Evolutionary conservation across 2,888 invertebrate species (phyloP).

Genomic region (Cataglyphis cursor): DNA sequence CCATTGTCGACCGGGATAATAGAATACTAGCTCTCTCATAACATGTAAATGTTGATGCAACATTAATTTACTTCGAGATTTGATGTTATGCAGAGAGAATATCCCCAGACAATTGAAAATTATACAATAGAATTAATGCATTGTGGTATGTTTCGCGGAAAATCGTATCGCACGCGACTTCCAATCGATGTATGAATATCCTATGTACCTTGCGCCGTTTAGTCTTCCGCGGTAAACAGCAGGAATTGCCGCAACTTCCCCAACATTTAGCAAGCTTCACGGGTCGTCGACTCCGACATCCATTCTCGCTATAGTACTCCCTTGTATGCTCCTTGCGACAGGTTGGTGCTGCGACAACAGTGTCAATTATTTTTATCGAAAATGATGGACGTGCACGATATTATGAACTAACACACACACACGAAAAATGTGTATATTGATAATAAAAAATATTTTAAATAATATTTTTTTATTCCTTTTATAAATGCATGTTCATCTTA

Average conservation of each 20-base stretch:
- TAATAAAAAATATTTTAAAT: not conserved
- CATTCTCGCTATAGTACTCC: slow-evolving; percentile 96
- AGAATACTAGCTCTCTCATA: not conserved
- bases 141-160: not conserved
- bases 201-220: slow-evolving; percentile 94
- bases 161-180: slow-evolving; percentile 10
- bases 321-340: slow-evolving; percentile 96
- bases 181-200: slow-evolving; percentile 18
- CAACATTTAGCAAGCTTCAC: slow-evolving; percentile 96
- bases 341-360: slow-evolving; percentile 89
- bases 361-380: slow-evolving; percentile 24
- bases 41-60: slow-evolving; percentile 20
- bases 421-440: not conserved
- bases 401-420: not conserved
- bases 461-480: not conserved
- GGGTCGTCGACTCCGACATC: slow-evolving; percentile 96
- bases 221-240: slow-evolving; percentile 97
- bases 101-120: slow-evolving; percentile 23
- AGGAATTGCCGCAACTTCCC: slow-evolving; percentile 93
- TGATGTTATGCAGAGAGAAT: not conserved
- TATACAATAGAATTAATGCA: slow-evolving; percentile 29
- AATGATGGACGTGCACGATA: not conserved
- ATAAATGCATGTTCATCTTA: not conserved
- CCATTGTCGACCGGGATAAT: slow-evolving; percentile 1
- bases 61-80: slow-evolving; percentile 31